Base-by-base conservation (phyloP, 1,140 invertebrate genomes). In the Papilio machaon region DNA sequence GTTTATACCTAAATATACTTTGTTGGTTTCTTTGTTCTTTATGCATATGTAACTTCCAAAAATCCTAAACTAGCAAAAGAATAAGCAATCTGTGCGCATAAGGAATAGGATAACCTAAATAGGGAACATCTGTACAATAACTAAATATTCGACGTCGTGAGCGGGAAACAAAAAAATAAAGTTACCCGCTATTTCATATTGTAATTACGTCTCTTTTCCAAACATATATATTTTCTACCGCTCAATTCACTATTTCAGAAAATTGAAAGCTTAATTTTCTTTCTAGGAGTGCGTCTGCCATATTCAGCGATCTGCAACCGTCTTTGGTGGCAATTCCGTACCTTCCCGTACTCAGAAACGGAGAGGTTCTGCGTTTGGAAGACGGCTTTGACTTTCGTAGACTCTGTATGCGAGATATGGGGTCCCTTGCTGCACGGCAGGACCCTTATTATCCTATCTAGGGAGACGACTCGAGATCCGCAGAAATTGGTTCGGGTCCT, bases 311-410 rank as follows among this genome's bases (percentile, higher is more conserved):
- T 98, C 9, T 93, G 98, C 83, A 98, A 98, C 86, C 96, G 98
- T 8, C 91, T 98, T 5, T 95, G 96, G 85, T 98, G 98, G 98
- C 98, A 98, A 91, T 98, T 98, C 96, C 94, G 95, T 11, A 95
- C 95, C 0, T 96, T 98, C 85, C 97, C 98, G 0, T 98, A 96
- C 87, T 89, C 91, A 0, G 60, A 92, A 0, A 95, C 95, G 1
- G 98, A 98, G 87, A 90, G 94, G 7, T 94, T 95, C 6, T 97
- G 97, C 81, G 96, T 98, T 19, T 98, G 98, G 93, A 99, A 98
- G 91, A 98, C 98, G 1, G 97, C 98, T 0, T 89, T 99, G 1
- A 98, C 98, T 0, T 99, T 98, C 87, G 98, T 98, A 0, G 98
- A 99, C 90, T 98, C 98, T 1, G 96, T 98, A 1, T 95, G 96